Evolutionary conservation across 1,140 invertebrate genomes (phyloP).

Genomic region (Mamestra configurata): DNA sequence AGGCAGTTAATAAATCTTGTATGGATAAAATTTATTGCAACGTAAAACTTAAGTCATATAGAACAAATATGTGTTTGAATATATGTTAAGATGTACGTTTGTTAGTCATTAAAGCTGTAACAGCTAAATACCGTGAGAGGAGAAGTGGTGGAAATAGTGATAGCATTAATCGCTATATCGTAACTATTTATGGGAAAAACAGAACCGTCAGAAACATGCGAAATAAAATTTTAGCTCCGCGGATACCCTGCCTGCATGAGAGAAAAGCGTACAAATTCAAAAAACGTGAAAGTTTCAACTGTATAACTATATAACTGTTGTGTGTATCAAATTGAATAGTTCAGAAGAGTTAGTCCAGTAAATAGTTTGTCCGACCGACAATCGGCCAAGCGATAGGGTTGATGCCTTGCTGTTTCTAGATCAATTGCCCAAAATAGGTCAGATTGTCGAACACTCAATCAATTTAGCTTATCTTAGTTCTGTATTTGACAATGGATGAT

Average conservation of each 20-base stretch:
- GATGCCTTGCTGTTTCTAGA: constrained; percentile 1
- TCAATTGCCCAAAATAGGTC: background rate
- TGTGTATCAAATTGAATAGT: constrained; percentile 49
- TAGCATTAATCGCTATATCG: background rate
- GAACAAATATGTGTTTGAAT: no score
- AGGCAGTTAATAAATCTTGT: background rate
- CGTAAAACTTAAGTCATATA: no score
- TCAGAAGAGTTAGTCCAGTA: constrained; percentile 51
- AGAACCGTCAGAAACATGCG: background rate
- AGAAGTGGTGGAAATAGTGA: no score
- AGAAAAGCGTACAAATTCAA: constrained; percentile 9
- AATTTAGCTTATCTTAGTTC: background rate
- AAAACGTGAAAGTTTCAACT: constrained; percentile 42
- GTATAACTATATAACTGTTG: no score
- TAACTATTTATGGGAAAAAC: background rate
- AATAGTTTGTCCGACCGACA: constrained; percentile 53
- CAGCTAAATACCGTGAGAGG: no score
- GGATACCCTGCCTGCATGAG: background rate
- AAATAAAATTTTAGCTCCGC: background rate
- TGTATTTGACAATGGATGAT: no score
- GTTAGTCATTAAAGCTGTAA: no score
- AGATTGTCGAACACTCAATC: background rate
- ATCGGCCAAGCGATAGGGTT: constrained; percentile 32
- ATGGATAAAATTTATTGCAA: no score
- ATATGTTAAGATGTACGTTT: no score